Base-by-base conservation (phyloP, 2,888 invertebrate species). In the Carterocephalus palaemon region DNA sequence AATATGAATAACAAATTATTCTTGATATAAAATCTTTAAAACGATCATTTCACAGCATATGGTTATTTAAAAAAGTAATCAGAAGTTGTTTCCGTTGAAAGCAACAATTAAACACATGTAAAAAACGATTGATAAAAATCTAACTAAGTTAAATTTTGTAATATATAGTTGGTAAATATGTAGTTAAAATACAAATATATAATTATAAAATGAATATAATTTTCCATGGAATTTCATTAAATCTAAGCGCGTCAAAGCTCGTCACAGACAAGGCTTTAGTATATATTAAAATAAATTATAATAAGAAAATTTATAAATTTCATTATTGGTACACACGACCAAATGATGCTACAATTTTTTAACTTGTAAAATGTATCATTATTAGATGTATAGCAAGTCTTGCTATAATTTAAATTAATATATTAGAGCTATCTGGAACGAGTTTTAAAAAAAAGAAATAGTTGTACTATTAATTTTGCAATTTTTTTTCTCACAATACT, bases 171-270 rank as follows among this genome's bases (percentile, higher is more conserved):
- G 66, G 79, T 85, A 84, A 83, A 70, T 79, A 80, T 81, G 74
- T 85, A 86, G 85, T 82, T 83, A 82, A 82, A 83, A 85, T 82
- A 83, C 75, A 84, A 85, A 79, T 83, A 84, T 83, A 82, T 80
- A 69, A 82, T 77, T 80, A 82, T 77, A 80, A 36, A 83, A 81
- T 79, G 81, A 83, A 82, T 84, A 83, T 85, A 83, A 84, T 86
- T 85, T 85, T 86, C 81, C 84, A 86, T 79, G 80, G 78, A 85
- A 83, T 85, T 28, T 83, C 83, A 79, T 73, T 78, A 80, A 68
- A 70, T 59, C 60, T 85, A 83, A 82, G 82, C 67, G 64, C 67
- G 67, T 67, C 69, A 64, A 69, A 66, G 62, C 54, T 56, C 60
- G 59, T 58, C 65, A 63, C 65, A 57, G 51, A 64, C 28, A 15